Conservation (phyloP, 2,888 invertebrate genomes). For the Volucella inflata region DNA sequence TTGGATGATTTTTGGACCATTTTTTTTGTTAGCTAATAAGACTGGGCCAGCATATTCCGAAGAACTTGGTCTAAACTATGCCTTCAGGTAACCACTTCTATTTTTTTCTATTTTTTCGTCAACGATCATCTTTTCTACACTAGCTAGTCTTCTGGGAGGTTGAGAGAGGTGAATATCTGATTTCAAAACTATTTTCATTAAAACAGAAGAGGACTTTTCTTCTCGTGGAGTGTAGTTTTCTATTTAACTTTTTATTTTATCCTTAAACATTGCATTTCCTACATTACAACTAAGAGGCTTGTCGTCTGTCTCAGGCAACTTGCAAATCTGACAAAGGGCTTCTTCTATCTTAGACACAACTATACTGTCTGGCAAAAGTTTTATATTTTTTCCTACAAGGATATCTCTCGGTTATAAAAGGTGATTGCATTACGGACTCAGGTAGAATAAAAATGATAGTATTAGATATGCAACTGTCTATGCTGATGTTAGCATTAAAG, state of each 20-base stretch:
- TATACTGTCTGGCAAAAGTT: neutral
- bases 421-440: neutral
- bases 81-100: slow-evolving; percentile 65
- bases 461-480: neutral
- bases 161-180: slow-evolving; percentile 27
- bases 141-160: slow-evolving; percentile 29
- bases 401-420: neutral
- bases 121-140: slow-evolving; percentile 37
- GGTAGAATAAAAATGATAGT: neutral
- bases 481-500: slow-evolving; percentile 1
- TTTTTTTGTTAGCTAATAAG: slow-evolving; percentile 29
- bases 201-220: too few relatives aligned
- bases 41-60: slow-evolving; percentile 69
- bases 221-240: too few relatives aligned
- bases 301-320: neutral
- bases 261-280: too few relatives aligned
- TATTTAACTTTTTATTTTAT: too few relatives aligned
- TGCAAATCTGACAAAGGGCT: neutral
- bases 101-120: slow-evolving; percentile 58
- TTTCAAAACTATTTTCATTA: neutral
- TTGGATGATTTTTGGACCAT: slow-evolving; percentile 49
- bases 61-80: slow-evolving; percentile 46
- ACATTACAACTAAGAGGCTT: neutral
- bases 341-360: neutral
- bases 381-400: slow-evolving; percentile 1